Evolutionary conservation across 2,113 vertebrate genomes (phyloP).

Genomic region (Prunella himalayana): DNA sequence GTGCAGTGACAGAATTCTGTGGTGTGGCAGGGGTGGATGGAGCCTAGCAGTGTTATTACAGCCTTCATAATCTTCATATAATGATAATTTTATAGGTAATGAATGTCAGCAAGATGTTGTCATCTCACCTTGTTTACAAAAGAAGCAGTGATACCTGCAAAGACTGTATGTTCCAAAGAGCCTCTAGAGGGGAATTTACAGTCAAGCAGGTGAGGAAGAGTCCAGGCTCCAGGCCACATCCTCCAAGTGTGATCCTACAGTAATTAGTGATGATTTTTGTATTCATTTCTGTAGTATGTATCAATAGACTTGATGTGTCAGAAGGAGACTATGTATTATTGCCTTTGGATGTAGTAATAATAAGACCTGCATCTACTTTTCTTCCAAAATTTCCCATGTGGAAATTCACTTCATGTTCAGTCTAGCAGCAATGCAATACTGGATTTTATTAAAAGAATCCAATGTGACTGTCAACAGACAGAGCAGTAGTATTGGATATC

Average conservation of each 20-base stretch:
- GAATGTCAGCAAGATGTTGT: not conserved
- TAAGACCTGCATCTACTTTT: not conserved
- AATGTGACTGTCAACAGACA: slow-evolving; percentile 38
- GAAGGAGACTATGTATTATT: not conserved
- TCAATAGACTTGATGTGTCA: not conserved
- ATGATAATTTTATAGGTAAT: not conserved
- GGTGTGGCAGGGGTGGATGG: not conserved
- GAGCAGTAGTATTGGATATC: slow-evolving; percentile 18
- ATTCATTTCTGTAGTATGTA: not conserved
- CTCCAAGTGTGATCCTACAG: not conserved
- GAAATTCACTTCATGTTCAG: slow-evolving; percentile 8
- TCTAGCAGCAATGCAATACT: not conserved
- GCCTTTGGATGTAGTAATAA: not conserved
- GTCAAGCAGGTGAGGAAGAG: not conserved
- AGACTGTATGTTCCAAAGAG: not conserved
- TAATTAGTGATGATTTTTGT: not conserved
- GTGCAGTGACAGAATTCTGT: not conserved
- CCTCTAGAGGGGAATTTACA: not conserved
- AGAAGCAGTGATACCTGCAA: not conserved
- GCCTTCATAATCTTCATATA: not conserved
- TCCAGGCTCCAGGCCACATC: not conserved
- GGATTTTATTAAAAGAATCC: slow-evolving; percentile 38
- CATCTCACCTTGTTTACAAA: not conserved
- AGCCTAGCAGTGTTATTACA: not conserved
- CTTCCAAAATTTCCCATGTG: slow-evolving; percentile 17